Base-by-base conservation (phyloP, 1,140 invertebrate genomes). In the Macrobrachium rosenbergii region DNA sequence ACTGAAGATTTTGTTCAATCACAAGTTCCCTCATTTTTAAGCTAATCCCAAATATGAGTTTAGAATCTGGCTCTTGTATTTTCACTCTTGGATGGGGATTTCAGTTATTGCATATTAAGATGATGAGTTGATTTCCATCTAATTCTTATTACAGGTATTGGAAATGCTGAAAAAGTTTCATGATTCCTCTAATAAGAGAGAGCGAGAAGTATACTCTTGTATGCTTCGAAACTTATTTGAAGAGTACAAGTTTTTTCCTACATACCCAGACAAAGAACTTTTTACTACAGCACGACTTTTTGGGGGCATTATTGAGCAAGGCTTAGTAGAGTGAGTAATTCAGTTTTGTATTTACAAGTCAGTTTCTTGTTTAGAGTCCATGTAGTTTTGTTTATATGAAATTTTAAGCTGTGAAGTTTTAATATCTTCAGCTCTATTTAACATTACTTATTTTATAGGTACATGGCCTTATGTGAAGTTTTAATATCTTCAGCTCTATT, bases 201-300 rank as follows among this genome's bases (percentile, higher is more conserved):
- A 99, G 92, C 94, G 96, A 89, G 95, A 95, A 91, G 97, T 99
- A 0, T 99, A 98, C 91, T 95, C 95, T n/a, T 99, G 99, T 91
- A 99, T 99, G 97, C 92, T 99, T 73, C 93, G 98, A 45, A 99
- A 99, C 92, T 93, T 99, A 6, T 99, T 99, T 92, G 99, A 99
- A 92, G 99, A 99, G 92, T 99, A 99, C 92, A 95, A 96, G 90
- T 99, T 99, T 92, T 99, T 99, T 91, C 97, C 97, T 2, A 98
- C 99, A 91, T 99, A 99, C 93, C 99, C 99, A 0, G 98, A 99
- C 87, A 97, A 98, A 92, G 99, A 99, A 92, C 93, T 99, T 2
- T 96, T 98, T 90, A 99, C 98, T 21, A 99, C 99, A 3, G 98
- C 98, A 11, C 97, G 99, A 91, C 93, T 99, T 0, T 99, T 99